Evolutionary conservation across 2,888 invertebrate genomes (phyloP).

Genomic region (Esperia sulphurella): DNA sequence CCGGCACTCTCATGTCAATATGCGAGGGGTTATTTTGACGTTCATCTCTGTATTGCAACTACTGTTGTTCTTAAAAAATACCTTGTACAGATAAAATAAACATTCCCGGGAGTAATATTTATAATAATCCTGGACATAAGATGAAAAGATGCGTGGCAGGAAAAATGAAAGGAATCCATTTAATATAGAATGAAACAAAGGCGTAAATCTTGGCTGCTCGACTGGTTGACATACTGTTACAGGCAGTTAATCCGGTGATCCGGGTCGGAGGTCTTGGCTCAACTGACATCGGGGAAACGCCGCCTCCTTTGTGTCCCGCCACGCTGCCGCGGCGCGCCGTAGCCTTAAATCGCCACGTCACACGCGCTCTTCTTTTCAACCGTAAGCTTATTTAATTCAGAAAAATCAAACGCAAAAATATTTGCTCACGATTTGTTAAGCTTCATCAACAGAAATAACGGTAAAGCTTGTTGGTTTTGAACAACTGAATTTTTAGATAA

Average conservation of each 20-base stretch:
- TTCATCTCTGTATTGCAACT: conserved; percentile 7
- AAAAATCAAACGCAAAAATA: background rate
- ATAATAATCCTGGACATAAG: conserved; percentile 1
- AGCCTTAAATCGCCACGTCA: conserved; percentile 50
- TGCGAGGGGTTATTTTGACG: conserved; percentile 32
- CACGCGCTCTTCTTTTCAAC: conserved; percentile 30
- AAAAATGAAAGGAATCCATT: conserved; percentile 37
- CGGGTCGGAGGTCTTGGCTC: conserved; percentile 44
- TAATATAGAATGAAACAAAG: conserved; percentile 54
- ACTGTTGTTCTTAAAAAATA: background rate
- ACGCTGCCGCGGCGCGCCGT: conserved; percentile 17
- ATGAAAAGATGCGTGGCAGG: conserved; percentile 10
- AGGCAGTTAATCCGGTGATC: conserved; percentile 43
- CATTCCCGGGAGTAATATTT: background rate
- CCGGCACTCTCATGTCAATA: conserved; percentile 45
- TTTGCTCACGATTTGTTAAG: conserved; percentile 4
- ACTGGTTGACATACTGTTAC: conserved; percentile 40
- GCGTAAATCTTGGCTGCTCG: conserved; percentile 40
- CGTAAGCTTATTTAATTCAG: background rate
- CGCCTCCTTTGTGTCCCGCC: conserved; percentile 38
- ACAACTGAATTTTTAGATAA: background rate
- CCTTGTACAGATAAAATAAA: too few relatives aligned
- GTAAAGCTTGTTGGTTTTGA: background rate
- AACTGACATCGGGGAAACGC: conserved; percentile 47
- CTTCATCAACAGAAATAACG: background rate